phyloP scores from a whole-genome alignment of 2,113 vertebrate species.

The Cepphus grylle region DNA sequence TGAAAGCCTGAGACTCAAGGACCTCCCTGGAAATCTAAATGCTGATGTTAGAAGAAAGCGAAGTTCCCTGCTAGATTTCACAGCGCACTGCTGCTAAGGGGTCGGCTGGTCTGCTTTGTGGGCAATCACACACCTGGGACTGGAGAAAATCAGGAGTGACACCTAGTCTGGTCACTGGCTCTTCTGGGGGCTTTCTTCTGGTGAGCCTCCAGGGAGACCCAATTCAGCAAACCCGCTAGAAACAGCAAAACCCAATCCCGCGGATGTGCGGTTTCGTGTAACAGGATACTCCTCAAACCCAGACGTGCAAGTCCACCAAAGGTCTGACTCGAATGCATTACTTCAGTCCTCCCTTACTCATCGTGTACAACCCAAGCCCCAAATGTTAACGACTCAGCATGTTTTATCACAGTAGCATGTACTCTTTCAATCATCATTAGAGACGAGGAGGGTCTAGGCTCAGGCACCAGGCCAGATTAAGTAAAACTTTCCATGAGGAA shows the following conservation, averaged over 20 bases:
- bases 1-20: neutral
- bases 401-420: conserved; percentile 77
- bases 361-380: conserved; percentile 57
- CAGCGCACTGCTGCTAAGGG: neutral
- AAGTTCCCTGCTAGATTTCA: neutral
- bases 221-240: conserved; percentile 45
- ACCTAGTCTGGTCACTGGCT: neutral
- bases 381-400: conserved; percentile 79
- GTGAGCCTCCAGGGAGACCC: neutral
- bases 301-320: neutral
- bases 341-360: conserved; percentile 48
- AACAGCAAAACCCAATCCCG: conserved; percentile 34
- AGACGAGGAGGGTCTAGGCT: conserved; percentile 77
- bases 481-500: conserved; percentile 94
- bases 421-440: conserved; percentile 86
- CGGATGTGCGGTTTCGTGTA: neutral
- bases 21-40: neutral
- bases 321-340: neutral
- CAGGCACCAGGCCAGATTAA: conserved; percentile 81
- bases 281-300: conserved; percentile 12
- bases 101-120: neutral
- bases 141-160: neutral
- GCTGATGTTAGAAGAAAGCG: neutral
- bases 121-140: neutral
- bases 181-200: neutral